Conservation (phyloP, 2,888 invertebrate genomes). For the Deilephila porcellus region DNA sequence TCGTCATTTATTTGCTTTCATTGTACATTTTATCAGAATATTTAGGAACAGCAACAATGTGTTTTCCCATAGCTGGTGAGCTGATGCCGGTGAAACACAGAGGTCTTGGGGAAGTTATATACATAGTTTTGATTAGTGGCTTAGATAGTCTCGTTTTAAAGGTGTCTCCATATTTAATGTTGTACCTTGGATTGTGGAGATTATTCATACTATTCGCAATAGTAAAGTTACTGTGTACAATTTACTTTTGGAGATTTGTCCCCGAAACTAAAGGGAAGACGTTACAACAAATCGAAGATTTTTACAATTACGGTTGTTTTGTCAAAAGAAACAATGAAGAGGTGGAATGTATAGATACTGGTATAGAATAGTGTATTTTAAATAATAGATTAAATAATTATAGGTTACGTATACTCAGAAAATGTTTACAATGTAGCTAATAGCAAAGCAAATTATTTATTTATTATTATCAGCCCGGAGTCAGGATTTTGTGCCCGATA, state of each 20-base stretch:
- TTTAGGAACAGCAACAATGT: slow-evolving; percentile 34
- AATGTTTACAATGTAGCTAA: no score
- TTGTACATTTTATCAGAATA: slow-evolving; percentile 32
- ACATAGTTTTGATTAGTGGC: slow-evolving; percentile 35
- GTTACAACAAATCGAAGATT: slow-evolving; percentile 41
- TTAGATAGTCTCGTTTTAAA: slow-evolving; percentile 39
- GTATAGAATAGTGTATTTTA: no score
- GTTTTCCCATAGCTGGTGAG: slow-evolving; percentile 34
- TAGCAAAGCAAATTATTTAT: no score
- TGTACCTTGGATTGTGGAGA: slow-evolving; percentile 37
- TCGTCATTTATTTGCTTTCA: slow-evolving; percentile 36
- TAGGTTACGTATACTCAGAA: no score
- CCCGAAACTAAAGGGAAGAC: slow-evolving; percentile 41
- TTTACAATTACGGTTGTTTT: slow-evolving; percentile 32
- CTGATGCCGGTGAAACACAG: slow-evolving; percentile 43
- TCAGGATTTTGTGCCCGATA: no score
- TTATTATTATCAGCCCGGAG: no score
- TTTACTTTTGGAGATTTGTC: slow-evolving; percentile 38
- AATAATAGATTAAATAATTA: no score
- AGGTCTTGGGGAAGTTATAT: slow-evolving; percentile 39
- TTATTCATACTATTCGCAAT: slow-evolving; percentile 36
- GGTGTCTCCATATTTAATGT: slow-evolving; percentile 39
- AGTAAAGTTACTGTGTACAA: slow-evolving; percentile 31
- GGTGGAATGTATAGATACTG: not conserved
- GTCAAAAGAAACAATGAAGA: not conserved